A percentile compares a stretch with the other conserved stretches of the same genome.
phyloP scores from a whole-genome alignment of 2,113 vertebrate species.

The Colistium nudipinnis region DNA sequence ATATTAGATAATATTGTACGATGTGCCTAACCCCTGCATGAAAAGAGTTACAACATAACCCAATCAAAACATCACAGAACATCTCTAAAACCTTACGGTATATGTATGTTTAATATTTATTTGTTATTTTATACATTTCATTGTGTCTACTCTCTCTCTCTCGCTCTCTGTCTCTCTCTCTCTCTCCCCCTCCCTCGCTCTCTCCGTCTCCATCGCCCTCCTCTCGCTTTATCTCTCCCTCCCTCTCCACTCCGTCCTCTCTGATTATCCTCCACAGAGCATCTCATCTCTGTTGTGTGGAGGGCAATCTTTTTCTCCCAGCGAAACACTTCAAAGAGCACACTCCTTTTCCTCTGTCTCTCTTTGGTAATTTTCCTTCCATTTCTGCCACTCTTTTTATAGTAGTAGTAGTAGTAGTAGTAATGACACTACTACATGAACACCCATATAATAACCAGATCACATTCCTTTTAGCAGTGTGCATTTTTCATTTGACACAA shows the following conservation, averaged over 20 bases:
- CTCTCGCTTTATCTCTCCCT: conserved; percentile 5
- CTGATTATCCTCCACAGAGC: conserved; percentile 56
- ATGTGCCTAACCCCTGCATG: neutral
- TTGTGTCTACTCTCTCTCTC: neutral
- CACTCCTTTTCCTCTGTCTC: conserved; percentile 1
- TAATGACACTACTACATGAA: neutral
- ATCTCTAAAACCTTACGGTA: neutral
- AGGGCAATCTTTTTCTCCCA: conserved; percentile 18
- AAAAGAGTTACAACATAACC: neutral
- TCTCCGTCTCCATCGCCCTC: neutral
- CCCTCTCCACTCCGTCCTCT: conserved; percentile 35
- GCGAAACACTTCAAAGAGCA: conserved; percentile 40
- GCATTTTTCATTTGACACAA: neutral
- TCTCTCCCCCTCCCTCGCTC: neutral
- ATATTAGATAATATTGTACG: conserved; percentile 21
- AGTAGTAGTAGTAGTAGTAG: neutral
- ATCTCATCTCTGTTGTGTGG: conserved; percentile 38
- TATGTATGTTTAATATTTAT: neutral
- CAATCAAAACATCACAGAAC: neutral
- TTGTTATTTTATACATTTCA: too few relatives aligned
- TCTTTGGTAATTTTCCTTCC: too few relatives aligned
- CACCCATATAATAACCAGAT: neutral
- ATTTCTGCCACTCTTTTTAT: neutral
- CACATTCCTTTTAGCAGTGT: neutral
- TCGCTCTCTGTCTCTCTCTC: neutral